Conservation (phyloP, 2,888 invertebrate species). For the Andricus quercusramuli region DNA sequence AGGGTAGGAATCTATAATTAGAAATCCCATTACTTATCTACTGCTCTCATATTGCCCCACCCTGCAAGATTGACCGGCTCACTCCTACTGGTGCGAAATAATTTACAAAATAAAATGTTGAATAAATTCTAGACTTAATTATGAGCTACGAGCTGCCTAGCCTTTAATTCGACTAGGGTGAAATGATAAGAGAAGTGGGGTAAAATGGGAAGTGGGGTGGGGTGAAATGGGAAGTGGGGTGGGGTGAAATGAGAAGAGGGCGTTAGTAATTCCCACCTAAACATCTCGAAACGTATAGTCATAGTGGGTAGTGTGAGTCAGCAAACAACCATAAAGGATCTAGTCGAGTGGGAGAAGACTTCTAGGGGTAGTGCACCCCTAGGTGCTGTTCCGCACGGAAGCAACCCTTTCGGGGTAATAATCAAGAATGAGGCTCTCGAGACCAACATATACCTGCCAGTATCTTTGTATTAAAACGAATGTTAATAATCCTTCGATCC, state of each 20-base stretch:
- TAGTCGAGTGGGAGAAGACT: slow-evolving; percentile 52
- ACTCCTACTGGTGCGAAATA: background rate
- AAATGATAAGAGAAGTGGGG: slow-evolving; percentile 21
- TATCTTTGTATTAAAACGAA: slow-evolving; percentile 74
- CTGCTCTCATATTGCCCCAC: too few relatives aligned
- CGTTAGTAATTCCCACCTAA: slow-evolving; percentile 48
- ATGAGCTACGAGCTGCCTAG: slow-evolving; percentile 11
- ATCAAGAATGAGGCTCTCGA: slow-evolving; percentile 76
- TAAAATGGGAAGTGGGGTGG: background rate
- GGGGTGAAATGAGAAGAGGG: slow-evolving; percentile 37
- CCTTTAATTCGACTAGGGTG: slow-evolving; percentile 16
- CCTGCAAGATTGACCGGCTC: too few relatives aligned
- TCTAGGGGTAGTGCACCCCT: slow-evolving; percentile 68
- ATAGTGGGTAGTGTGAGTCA: slow-evolving; percentile 53
- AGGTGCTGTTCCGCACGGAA: slow-evolving; percentile 72
- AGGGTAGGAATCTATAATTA: too few relatives aligned
- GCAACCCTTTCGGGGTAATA: slow-evolving; percentile 78
- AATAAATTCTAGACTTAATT: background rate
- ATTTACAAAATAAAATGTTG: background rate
- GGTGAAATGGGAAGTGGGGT: slow-evolving; percentile 36
- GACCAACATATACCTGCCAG: slow-evolving; percentile 63
- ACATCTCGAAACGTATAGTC: slow-evolving; percentile 47
- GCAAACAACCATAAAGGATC: slow-evolving; percentile 64
- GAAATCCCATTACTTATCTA: too few relatives aligned
- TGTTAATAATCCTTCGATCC: slow-evolving; percentile 67